A percentile compares a stretch with the other conserved stretches of the same genome.
Conservation (phyloP, 2,113 vertebrate genomes). For the Periophthalmodon schlosseri region DNA sequence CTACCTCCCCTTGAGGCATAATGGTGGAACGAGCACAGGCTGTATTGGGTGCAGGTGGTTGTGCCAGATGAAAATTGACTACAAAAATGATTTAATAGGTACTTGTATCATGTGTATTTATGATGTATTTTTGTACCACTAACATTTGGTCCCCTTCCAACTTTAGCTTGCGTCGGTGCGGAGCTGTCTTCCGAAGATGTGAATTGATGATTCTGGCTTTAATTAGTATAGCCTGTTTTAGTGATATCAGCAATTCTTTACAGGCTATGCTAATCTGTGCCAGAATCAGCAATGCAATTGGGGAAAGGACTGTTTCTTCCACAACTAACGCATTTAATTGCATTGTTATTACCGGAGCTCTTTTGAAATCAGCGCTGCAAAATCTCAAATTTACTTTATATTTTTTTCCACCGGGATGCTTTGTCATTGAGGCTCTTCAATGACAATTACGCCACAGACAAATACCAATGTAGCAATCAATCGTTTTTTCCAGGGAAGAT, state of each 20-base stretch:
- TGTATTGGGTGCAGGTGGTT: not conserved
- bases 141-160: slow-evolving; percentile 54
- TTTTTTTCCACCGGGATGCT: not conserved
- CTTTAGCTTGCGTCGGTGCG: slow-evolving; percentile 31
- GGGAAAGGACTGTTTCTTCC: slow-evolving; percentile 56
- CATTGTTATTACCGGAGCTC: slow-evolving; percentile 2
- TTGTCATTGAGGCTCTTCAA: slow-evolving; percentile 18
- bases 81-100: slow-evolving; percentile 6
- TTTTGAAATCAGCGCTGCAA: slow-evolving; percentile 23
- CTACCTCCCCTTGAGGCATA: not conserved
- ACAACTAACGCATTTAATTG: slow-evolving; percentile 24
- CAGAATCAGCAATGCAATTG: slow-evolving; percentile 82
- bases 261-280: slow-evolving; percentile 87
- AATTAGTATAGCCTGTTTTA: slow-evolving; percentile 89
- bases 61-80: not conserved
- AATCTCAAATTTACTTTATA: not conserved
- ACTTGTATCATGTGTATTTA: slow-evolving; percentile 8
- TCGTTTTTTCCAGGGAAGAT: slow-evolving; percentile 26
- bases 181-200: slow-evolving; percentile 60
- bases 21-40: not conserved
- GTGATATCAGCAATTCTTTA: slow-evolving; percentile 84
- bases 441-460: slow-evolving; percentile 15
- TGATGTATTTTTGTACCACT: slow-evolving; percentile 27
- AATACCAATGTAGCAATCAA: slow-evolving; percentile 16
- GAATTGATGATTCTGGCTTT: slow-evolving; percentile 85